Base-by-base conservation (phyloP, 1,140 invertebrate genomes). In the Drosophila nigrodunni region DNA sequence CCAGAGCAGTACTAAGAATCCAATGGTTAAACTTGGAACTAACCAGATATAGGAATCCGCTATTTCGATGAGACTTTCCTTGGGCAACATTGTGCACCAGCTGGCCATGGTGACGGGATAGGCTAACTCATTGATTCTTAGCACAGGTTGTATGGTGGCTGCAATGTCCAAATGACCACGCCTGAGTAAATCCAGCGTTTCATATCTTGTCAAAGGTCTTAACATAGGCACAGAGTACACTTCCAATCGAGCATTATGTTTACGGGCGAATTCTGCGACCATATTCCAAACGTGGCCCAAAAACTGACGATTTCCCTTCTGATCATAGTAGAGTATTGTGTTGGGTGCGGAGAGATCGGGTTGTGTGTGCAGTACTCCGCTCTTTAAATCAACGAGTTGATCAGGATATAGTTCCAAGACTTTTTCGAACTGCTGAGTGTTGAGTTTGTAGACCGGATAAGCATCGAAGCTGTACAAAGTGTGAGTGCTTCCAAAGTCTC, bases 281-380 rank as follows among this genome's bases (percentile, higher is more conserved):
- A 83, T 64, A 30, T 82, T 66, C 83, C 83, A 87, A 4, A 83
- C 44, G n/a, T 83, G 80, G 18, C 83, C 83, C 2, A 75, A 54
- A 0, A 87, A 15, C 21, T 44, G 37, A 2, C 35, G n/a, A 9
- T 74, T 47, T 0, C 83, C 83, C 9, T 47, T 2, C 1, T 50
- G 18, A 21, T 87, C 79, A 0, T 49, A 7, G 35, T 82, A 73
- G 21, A 88, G 54, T 11, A 87, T 80, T 0, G 83, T 80, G 7
- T 80, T 89, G 5, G 83, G 83, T 13, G 80, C 83, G 0, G 83
- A 88, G 9, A 72, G 75, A 58, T 87, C 83, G 0, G 83, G 83
- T 7, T 88, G 54, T 0, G 85, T 83, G 4, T 73, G 68, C 0
- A 87, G 30, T 0, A 1, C 3, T 10, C 35, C 59, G 0, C 64